Evolutionary conservation across 2,888 invertebrate genomes (phyloP), one percentile per base, ranked within the genome.

Genomic region (Hemaris fuciformis): DNA sequence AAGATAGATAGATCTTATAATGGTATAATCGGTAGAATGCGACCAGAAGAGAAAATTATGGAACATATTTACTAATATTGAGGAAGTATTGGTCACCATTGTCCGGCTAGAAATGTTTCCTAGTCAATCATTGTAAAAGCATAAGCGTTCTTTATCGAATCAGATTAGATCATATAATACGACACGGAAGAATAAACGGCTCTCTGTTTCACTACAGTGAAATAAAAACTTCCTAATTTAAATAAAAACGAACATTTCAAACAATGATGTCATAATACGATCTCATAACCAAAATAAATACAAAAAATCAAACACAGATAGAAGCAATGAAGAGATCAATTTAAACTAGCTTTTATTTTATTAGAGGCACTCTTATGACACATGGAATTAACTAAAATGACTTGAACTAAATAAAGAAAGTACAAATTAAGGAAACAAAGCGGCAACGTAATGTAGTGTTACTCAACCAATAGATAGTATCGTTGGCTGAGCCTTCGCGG

Each of bases 381-480:
- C 18, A 15, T 18, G 27, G 23, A 25, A 59, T 59, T 43, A 61
- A 61, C 56, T 56, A 7, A 22, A 45, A 57, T 23, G 34, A 38
- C 45, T 34, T 22, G 22, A 34, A 45, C 43, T 57, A 31, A 53
- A 64, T 62, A 65, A 69, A 68, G 67, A 66, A 64, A 70, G 67
- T 57, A 61, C 48, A 63, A 66, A 74, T 71, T 64, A 71, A 76
- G 75, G 70, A 77, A 78, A 73, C 69, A 65, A 68, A 71, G 62
- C 66, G 66, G 60, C 63, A 61, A 73, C 69, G 69, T 67, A 76
- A 76, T 71, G 63, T 60, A 57, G 62, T 56, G 57, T 81, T 79
- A 78, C 81, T 73, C 74, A 80, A 81, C 72, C 64, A 68, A 70
- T 63, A 71, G 75, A 80, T 80, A 74, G 69, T 70, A 77, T 79